Percentiles rank a stretch among this genome's conserved stretches.
Evolutionary conservation across 2,113 vertebrate genomes (phyloP).

Genomic region (Calyptommatus sinebrachiatus): DNA sequence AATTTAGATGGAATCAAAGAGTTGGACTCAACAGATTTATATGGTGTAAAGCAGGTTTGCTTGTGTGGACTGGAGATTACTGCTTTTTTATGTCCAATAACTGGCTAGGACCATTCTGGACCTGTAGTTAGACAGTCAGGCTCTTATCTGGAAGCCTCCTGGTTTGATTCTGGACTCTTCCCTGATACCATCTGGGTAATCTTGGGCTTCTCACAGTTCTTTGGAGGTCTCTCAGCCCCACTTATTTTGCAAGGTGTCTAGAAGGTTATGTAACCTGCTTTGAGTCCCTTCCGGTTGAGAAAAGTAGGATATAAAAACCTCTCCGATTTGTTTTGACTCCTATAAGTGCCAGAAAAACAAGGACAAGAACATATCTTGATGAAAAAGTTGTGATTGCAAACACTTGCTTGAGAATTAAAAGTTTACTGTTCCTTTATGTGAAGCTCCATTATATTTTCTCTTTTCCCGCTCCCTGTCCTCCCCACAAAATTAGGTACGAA

Average conservation of each 20-base stretch:
- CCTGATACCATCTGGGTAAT: no score
- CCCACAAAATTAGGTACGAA: constrained; percentile 81
- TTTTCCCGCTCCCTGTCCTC: not conserved
- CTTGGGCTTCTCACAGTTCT: no score
- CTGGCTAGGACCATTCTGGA: not conserved
- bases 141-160: no score
- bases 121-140: not conserved
- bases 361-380: not conserved
- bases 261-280: no score
- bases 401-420: not conserved
- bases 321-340: no score
- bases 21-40: not conserved
- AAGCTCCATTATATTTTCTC: not conserved
- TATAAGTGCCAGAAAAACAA: not conserved
- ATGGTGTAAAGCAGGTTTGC: not conserved
- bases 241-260: no score
- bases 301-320: no score
- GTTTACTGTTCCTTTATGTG: not conserved
- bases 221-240: no score
- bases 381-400: not conserved
- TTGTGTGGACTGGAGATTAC: not conserved
- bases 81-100: not conserved
- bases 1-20: not conserved
- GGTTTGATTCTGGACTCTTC: no score
- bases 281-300: no score